phyloP scores from a whole-genome alignment of 2,113 vertebrate genomes.

The Puffinus mauretanicus region DNA sequence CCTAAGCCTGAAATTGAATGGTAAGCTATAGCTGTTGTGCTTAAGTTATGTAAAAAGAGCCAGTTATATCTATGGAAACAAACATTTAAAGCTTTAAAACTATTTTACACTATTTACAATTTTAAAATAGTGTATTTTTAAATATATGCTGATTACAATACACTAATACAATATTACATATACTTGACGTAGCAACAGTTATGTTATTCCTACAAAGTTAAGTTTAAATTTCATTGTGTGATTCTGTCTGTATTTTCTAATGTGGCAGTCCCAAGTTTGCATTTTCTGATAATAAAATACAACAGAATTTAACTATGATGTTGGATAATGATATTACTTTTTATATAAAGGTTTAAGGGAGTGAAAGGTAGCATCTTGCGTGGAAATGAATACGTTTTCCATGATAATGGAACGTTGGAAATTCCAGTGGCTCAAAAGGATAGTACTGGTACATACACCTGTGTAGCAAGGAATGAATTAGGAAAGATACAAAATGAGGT shows the following conservation, averaged over 20 bases:
- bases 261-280: background rate
- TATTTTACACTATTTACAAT: background rate
- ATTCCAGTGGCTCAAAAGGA: conserved; percentile 81
- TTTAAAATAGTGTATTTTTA: background rate
- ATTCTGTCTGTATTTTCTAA: background rate
- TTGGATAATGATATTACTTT: conserved; percentile 30
- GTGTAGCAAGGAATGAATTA: conserved; percentile 86
- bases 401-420: conserved; percentile 92
- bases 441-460: conserved; percentile 87
- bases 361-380: conserved; percentile 81
- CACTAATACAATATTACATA: rapidly evolving
- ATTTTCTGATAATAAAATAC: background rate
- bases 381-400: conserved; percentile 83
- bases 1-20: conserved; percentile 90
- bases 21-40: conserved; percentile 70
- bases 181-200: background rate
- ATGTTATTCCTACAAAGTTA: background rate
- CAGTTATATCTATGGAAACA: background rate
- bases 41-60: background rate
- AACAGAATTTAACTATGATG: background rate
- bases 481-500: conserved; percentile 88
- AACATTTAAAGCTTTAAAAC: background rate
- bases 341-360: conserved; percentile 87
- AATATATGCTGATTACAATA: background rate
- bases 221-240: background rate